Conservation (phyloP, 2,797 vertebrate genomes). For the Hybognathus amarus region DNA sequence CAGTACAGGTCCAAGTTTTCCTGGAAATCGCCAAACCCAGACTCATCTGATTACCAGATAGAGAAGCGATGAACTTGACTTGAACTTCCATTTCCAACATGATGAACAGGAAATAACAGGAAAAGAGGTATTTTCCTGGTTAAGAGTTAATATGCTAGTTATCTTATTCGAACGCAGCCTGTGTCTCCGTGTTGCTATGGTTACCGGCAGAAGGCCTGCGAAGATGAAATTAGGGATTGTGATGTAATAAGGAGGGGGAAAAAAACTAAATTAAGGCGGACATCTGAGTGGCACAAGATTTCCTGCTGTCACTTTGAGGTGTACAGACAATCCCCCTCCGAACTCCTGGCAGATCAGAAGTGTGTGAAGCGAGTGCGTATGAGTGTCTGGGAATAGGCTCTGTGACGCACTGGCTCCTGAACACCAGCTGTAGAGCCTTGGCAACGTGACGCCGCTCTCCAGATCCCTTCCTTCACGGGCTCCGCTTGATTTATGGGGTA, state of each 20-base stretch:
- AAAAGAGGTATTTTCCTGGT: not conserved
- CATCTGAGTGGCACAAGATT: constrained; percentile 15
- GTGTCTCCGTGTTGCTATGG: constrained; percentile 5
- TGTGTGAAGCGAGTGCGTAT: constrained; percentile 13
- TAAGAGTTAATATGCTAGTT: not conserved
- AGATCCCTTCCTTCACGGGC: constrained; percentile 5
- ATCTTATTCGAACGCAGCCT: not conserved
- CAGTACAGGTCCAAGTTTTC: too few species aligned
- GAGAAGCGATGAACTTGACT: not conserved
- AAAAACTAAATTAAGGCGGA: not conserved
- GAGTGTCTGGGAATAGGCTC: constrained; percentile 38
- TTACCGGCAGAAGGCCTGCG: constrained; percentile 4
- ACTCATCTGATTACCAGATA: too few species aligned
- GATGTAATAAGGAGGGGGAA: not conserved
- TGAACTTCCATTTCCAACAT: not conserved
- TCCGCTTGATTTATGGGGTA: constrained; percentile 22
- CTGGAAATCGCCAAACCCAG: too few species aligned
- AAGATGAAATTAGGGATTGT: not conserved
- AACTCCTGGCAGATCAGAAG: constrained; percentile 25
- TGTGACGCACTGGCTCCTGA: constrained; percentile 43
- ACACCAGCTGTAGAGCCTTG: constrained; percentile 49
- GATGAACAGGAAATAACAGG: not conserved
- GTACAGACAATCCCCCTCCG: not conserved
- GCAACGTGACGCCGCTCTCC: constrained; percentile 8
- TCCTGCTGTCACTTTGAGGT: constrained; percentile 16